Evolutionary conservation across 2,888 invertebrate species (phyloP).

Genomic region (Neoascia interrupta): DNA sequence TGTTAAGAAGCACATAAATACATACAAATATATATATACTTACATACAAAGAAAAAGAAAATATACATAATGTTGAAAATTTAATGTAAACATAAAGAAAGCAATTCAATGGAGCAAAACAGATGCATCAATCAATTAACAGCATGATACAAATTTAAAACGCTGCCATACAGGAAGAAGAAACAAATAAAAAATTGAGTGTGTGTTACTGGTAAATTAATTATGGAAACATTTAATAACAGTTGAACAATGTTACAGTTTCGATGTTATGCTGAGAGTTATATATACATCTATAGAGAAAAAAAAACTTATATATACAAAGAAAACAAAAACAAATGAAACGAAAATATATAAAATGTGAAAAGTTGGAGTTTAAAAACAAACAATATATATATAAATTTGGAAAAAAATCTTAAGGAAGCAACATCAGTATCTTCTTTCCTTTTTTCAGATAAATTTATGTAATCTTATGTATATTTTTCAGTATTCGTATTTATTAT

Average conservation of each 20-base stretch:
- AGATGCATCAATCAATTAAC: no score
- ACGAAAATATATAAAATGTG: conserved; percentile 24
- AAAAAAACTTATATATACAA: conserved; percentile 47
- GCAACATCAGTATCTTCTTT: conserved; percentile 19
- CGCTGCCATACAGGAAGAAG: conserved; percentile 57
- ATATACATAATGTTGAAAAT: conserved; percentile 12
- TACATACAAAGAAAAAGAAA: not conserved
- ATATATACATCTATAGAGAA: conserved; percentile 43
- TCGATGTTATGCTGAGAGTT: conserved; percentile 62
- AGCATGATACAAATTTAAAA: conserved; percentile 8
- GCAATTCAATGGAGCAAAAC: conserved; percentile 31
- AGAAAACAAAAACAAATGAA: conserved; percentile 21
- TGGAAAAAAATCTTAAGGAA: conserved; percentile 14
- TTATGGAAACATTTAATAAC: conserved; percentile 53
- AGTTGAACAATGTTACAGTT: conserved; percentile 66
- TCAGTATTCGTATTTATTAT: conserved; percentile 63
- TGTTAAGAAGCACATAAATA: conserved; percentile 35
- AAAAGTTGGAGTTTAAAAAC: conserved; percentile 6
- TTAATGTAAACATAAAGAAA: conserved; percentile 5
- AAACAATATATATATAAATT: no score
- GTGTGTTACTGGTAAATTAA: conserved; percentile 47
- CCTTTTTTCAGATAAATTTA: conserved; percentile 47
- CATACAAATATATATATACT: conserved; percentile 12
- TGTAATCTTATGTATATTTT: conserved; percentile 47
- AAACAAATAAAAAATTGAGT: conserved; percentile 7